Base-by-base conservation (phyloP, 2,888 invertebrate species). In the Xylophagus ater region DNA sequence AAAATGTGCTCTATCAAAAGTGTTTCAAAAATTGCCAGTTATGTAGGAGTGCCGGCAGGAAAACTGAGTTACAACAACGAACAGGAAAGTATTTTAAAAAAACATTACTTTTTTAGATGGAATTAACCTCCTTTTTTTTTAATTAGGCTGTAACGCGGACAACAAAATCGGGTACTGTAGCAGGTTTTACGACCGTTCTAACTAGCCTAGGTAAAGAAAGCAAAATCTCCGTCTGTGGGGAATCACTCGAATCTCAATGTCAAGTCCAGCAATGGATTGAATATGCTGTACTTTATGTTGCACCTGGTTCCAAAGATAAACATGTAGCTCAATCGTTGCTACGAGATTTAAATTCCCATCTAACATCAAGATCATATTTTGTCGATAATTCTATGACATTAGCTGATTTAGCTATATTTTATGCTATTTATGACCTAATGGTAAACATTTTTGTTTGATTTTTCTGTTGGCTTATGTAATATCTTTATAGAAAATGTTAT, bases 331-430 rank as follows among this genome's bases (percentile, higher is more conserved):
- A 56, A 20, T 53, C 57, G 21, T 34, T 63, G 6, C 28, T 63
- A 4, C 43, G 49, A 64, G 76, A 77, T 52, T 56, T 78, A 18
- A 74, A 78, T 53, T 57, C 52, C 10, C 58, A 67, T 4, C 63
- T 79, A 18, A 55, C 60, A 41, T 59, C 60, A 18, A 68, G 65
- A 48, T 72, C 76, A 0, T 78, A 73, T 53, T 62, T 79, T 37
- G 71, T 73, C 15, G 71, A 72, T 1, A 65, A 72, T 42, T 63
- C 56, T 26, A 57, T 70, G 42, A 78, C 79, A 2, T 63, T 83
- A 26, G 75, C 82, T 7, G 85, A 85, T 60, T 62, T 81, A 42
- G 73, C 77, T 18, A 62, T 78, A 8, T 85, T 77, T 56, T 78
- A 81, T 63, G 67, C 72, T 6, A 60, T 85, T 34, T 69, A 74